phyloP scores from a whole-genome alignment of 2,113 vertebrate species.

The Astatoreochromis straeleni region DNA sequence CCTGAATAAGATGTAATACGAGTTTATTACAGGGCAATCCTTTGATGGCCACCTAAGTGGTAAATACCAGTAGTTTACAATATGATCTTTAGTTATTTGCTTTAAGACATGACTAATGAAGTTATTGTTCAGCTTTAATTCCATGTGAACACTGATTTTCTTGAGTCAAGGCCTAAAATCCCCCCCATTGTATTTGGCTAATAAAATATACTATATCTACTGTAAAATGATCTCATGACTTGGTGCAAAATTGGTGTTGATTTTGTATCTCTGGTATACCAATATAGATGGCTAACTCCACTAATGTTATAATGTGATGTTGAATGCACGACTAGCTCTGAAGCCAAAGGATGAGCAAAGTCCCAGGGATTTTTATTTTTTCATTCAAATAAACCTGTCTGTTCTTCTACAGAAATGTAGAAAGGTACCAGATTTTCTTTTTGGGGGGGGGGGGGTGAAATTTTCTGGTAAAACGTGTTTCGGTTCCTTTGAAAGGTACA shows the following conservation, averaged over 20 bases:
- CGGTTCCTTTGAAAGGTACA: not conserved
- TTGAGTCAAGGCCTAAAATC: not conserved
- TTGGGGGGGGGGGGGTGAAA: accelerated
- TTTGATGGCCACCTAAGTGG: not conserved
- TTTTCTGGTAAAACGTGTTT: not conserved
- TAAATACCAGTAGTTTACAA: not conserved
- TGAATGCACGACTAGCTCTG: not conserved
- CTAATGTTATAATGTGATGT: not conserved
- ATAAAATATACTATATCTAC: not conserved
- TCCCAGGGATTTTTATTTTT: accelerated
- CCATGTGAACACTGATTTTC: not conserved
- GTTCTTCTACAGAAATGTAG: not conserved
- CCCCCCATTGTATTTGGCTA: not conserved
- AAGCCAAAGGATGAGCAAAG: not conserved
- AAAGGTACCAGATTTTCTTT: not conserved
- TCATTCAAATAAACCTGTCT: not conserved
- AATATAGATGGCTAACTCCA: not conserved
- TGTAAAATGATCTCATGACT: not conserved
- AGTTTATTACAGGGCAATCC: not conserved
- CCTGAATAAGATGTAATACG: not conserved
- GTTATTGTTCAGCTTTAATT: not conserved
- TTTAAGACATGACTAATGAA: not conserved
- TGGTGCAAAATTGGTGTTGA: not conserved
- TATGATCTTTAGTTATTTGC: not conserved
- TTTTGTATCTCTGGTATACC: not conserved